These are phyloP conservation scores for Drosophila quinaria DNA, from an alignment of 2,888 invertebrate genomes.

Conservation along the genomic window DNA sequence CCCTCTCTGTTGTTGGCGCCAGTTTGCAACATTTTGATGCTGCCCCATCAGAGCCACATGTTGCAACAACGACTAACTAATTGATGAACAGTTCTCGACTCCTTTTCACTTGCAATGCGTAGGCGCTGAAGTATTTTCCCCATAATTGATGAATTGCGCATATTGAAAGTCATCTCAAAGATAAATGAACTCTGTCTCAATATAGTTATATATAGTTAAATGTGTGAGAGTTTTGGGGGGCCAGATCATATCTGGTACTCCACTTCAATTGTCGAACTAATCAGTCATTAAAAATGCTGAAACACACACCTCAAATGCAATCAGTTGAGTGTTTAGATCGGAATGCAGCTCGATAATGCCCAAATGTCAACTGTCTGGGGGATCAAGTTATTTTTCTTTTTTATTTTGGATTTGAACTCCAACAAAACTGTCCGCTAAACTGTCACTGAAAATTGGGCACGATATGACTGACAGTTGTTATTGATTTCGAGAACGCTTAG, in stretches of 20 bases:
- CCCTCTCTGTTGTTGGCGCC: conserved; percentile 19
- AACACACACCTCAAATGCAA: conserved; percentile 54
- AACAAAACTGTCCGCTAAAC: conserved; percentile 66
- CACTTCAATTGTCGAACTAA: conserved; percentile 27
- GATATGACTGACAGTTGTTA: conserved; percentile 72
- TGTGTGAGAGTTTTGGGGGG: conserved; percentile 33
- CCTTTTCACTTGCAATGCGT: conserved; percentile 44
- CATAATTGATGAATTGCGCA: conserved; percentile 67
- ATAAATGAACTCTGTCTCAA: conserved; percentile 49
- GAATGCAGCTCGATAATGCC: conserved; percentile 43
- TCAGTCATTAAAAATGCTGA: conserved; percentile 51
- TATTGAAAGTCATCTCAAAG: conserved; percentile 40
- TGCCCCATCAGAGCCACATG: conserved; percentile 64
- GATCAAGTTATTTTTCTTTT: conserved; percentile 29
- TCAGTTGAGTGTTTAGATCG: conserved; percentile 25
- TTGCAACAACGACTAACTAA: conserved; percentile 64
- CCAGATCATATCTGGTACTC: conserved; percentile 20
- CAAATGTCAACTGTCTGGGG: conserved; percentile 61
- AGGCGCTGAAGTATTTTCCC: conserved; percentile 64
- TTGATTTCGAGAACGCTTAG: conserved; percentile 73
- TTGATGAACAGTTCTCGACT: conserved; percentile 58
- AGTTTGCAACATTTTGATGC: conserved; percentile 20
- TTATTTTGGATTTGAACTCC: neutral
- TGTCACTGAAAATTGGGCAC: conserved; percentile 70
- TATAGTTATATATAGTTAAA: neutral